phyloP scores from a whole-genome alignment of 1,140 invertebrate genomes.

The Acyrthosiphon pisum region DNA sequence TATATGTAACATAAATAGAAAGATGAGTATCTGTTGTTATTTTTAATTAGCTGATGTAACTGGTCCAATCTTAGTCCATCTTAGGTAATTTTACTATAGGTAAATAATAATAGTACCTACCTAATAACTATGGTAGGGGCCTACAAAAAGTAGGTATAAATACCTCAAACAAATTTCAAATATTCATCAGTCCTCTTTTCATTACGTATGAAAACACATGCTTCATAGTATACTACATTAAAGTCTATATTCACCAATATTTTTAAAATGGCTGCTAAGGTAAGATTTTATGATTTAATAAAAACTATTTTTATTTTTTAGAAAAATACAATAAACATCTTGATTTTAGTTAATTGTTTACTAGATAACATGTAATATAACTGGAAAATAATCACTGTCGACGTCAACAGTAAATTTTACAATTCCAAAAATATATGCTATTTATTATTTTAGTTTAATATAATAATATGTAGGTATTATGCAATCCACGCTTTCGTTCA shows the following conservation, averaged over 20 bases:
- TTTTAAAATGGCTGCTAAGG: background rate
- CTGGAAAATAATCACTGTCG: background rate
- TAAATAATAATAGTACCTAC: background rate
- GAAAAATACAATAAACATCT: background rate
- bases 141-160: background rate
- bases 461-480: no score
- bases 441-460: background rate
- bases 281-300: background rate
- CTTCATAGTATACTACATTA: background rate
- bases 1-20: background rate
- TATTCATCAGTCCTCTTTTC: background rate
- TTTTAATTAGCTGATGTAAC: conserved; percentile 28
- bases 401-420: background rate
- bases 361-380: no score
- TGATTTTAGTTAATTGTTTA: background rate
- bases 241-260: background rate
- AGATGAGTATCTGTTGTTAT: background rate
- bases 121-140: background rate
- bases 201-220: background rate
- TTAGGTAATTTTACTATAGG: background rate
- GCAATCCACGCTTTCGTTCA: background rate
- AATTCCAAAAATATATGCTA: background rate
- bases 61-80: background rate
- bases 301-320: background rate
- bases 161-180: background rate